Evolutionary conservation across 1,140 invertebrate genomes (phyloP), one percentile per base, ranked within the genome.

Genomic region (Chrysopa pallens): DNA sequence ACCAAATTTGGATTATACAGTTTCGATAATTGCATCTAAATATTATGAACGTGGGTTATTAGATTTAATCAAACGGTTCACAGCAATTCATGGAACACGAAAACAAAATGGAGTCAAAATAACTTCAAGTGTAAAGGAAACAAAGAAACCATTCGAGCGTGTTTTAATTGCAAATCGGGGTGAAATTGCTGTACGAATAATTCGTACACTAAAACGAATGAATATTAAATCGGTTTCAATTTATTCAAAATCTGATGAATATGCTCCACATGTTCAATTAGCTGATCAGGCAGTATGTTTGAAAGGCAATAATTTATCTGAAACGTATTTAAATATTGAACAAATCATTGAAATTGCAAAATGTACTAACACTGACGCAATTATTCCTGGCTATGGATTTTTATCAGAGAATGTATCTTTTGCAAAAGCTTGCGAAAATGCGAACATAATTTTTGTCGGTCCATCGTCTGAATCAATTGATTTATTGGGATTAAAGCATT

Each of bases 201-300:
- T 80, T 27, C 59, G 60, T 45, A 70, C 71, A 15, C 66, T 66
- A 15, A 59, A 60, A 46, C 59, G 67, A 39, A 68, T 80, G 60
- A 77, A 76, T 6, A 79, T 82, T 43, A 77, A 76, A 55, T 76
- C 76, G 3, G 78, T 81, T 5, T 75, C 77, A 29, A 70, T 81
- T 6, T 73, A 80, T 56, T 78, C 74, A 46, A 72, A 73, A 50
- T 72, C 73, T 5, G 78, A 81, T 54, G 66, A 69, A n/a, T 61
- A 65, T 44, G 61, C 70, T 61, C 58, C 71, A 27, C 74, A 78
- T 56, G 74, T 77, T 3, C 62, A 64, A 48, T 59, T 77, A 64
- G 78, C 78, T 15, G 78, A 82, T 62, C 78, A 81, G 61, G 68
- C 74, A 1, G 68, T 74, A 1, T 23, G 17, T 23, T 23, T 23